Conservation (phyloP, 30 jellyfish, hydroid and myxozoan species). For the Hydractinia echinata region DNA sequence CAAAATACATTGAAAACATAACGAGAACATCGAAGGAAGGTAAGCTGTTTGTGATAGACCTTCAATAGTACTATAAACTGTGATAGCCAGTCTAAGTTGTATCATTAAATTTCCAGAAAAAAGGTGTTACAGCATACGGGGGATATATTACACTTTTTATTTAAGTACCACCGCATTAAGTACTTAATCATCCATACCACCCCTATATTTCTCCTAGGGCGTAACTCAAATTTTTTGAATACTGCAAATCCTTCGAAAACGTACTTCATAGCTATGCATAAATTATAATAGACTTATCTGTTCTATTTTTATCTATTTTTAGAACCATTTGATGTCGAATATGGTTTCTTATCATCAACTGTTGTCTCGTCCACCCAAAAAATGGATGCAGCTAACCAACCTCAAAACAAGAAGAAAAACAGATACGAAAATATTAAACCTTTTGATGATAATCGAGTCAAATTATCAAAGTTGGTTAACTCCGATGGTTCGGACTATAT, state of each 20-base stretch:
- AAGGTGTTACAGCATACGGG: neutral
- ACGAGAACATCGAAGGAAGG: neutral
- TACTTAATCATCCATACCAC: no score
- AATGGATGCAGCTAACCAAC: conserved; percentile 48
- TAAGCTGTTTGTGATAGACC: neutral
- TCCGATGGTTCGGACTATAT: conserved; percentile 54
- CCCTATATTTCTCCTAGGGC: no score
- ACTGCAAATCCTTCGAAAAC: no score
- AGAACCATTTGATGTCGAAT: conserved; percentile 22
- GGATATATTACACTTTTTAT: no score
- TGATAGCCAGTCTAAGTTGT: neutral
- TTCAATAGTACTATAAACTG: no score
- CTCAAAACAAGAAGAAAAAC: conserved; percentile 55
- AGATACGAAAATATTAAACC: conserved; percentile 56
- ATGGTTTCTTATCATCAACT: conserved; percentile 18
- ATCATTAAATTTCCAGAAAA: neutral
- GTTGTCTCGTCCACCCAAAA: conserved; percentile 21
- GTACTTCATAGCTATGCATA: no score
- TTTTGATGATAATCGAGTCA: conserved; percentile 62
- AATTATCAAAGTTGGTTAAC: conserved; percentile 22
- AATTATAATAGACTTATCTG: no score
- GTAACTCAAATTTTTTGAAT: no score
- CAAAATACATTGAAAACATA: conserved; percentile 25
- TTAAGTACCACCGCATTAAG: no score
- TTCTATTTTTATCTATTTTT: neutral